Percentiles rank a stretch among this genome's conserved stretches.
phyloP scores from a whole-genome alignment of 1,140 invertebrate species.

The Zeugodacus cucurbitae region DNA sequence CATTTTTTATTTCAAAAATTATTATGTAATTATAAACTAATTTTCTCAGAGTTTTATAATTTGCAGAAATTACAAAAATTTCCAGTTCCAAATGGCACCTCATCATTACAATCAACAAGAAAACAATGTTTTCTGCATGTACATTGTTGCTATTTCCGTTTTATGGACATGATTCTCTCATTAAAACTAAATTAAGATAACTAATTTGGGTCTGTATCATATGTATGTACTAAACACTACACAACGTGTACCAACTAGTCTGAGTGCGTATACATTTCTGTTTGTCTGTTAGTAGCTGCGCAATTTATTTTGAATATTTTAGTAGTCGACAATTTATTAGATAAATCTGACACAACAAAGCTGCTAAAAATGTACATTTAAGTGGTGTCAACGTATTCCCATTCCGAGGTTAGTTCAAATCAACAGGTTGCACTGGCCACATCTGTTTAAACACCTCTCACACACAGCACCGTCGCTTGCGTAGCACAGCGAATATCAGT shows the following conservation, averaged over 20 bases:
- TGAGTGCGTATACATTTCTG: neutral
- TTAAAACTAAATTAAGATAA: constrained; percentile 19
- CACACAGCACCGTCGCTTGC: neutral
- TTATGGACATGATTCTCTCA: neutral
- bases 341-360: neutral
- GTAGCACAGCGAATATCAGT: neutral
- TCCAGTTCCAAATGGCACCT: no score
- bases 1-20: no score
- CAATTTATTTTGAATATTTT: constrained; percentile 11
- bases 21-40: no score
- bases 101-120: no score
- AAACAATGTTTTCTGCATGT: neutral
- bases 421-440: constrained; percentile 23
- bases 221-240: neutral
- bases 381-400: constrained; percentile 29
- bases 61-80: no score
- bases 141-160: neutral
- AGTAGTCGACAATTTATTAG: neutral
- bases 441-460: neutral
- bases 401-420: neutral
- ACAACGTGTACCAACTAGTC: neutral
- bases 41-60: no score
- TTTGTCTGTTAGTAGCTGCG: neutral
- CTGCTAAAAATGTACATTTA: neutral
- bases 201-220: neutral